phyloP scores from a whole-genome alignment of 2,888 invertebrate genomes.

The Nomada fabriciana region DNA sequence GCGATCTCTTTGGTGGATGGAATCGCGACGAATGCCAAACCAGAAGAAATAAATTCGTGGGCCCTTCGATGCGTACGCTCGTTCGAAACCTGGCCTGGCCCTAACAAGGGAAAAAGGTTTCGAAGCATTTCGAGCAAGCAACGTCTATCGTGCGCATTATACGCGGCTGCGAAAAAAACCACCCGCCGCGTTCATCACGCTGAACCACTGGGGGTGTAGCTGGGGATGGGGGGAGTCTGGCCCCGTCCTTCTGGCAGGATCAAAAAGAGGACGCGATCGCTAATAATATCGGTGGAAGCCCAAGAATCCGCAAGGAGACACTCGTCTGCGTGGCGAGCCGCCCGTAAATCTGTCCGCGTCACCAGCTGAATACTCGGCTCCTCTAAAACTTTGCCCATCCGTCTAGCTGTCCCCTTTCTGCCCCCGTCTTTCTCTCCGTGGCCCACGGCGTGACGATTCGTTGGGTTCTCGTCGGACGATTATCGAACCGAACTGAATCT shows the following conservation, averaged over 20 bases:
- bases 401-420: constrained; percentile 62
- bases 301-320: constrained; percentile 81
- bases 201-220: constrained; percentile 21
- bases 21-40: constrained; percentile 40
- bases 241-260: constrained; percentile 71
- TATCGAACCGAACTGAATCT: neutral
- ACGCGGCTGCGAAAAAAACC: constrained; percentile 69
- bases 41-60: constrained; percentile 58
- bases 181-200: constrained; percentile 51
- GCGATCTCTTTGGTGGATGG: constrained; percentile 15
- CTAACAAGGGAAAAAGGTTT: constrained; percentile 65
- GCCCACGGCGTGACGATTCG: neutral
- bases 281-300: constrained; percentile 83
- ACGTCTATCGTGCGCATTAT: constrained; percentile 76
- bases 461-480: constrained; percentile 37
- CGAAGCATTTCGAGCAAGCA: constrained; percentile 71
- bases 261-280: constrained; percentile 82
- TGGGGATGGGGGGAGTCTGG: constrained; percentile 32
- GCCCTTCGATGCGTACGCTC: constrained; percentile 44
- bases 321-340: constrained; percentile 81
- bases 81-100: constrained; percentile 43
- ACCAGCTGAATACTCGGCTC: constrained; percentile 78
- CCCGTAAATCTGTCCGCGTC: constrained; percentile 83
- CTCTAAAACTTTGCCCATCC: constrained; percentile 66
- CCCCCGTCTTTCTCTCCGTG: constrained; percentile 9